phyloP scores from a whole-genome alignment of 30 jellyfish, hydroid and myxozoan genomes.

The Cassiopea xamachana region DNA sequence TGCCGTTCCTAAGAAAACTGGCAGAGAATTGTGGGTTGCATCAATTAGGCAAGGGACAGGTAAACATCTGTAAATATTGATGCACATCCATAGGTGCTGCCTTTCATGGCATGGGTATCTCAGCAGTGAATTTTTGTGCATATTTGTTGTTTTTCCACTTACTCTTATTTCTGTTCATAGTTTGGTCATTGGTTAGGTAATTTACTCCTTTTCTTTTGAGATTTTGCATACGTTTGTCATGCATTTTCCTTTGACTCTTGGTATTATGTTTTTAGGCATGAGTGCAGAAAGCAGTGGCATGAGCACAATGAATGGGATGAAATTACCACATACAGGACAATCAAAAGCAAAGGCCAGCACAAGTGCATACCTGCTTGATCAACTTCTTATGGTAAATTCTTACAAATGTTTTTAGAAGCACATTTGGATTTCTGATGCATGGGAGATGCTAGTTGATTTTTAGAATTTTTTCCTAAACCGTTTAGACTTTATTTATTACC shows the following conservation, averaged over 20 bases:
- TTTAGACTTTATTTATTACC: too few relatives aligned
- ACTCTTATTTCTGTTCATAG: too few relatives aligned
- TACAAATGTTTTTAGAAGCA: background rate
- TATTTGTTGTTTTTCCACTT: too few relatives aligned
- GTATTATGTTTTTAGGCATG: constrained; percentile 48
- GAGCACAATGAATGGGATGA: constrained; percentile 78
- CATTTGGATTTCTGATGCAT: background rate
- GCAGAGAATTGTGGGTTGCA: constrained; percentile 95
- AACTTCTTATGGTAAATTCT: constrained; percentile 58
- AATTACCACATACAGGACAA: constrained; percentile 52
- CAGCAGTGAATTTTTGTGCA: too few relatives aligned
- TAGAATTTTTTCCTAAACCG: too few relatives aligned
- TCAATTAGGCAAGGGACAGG: constrained; percentile 95
- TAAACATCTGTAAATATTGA: background rate
- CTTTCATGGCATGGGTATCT: too few relatives aligned
- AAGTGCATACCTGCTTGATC: constrained; percentile 78
- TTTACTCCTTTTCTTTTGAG: too few relatives aligned
- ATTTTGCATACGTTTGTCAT: background rate
- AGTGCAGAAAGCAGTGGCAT: constrained; percentile 91
- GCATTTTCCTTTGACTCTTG: background rate
- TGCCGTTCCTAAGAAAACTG: constrained; percentile 76
- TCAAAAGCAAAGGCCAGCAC: constrained; percentile 79
- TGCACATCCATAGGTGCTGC: background rate
- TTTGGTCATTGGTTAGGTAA: too few relatives aligned
- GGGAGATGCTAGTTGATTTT: background rate